These are phyloP conservation scores for Microtus pennsylvanicus DNA, from an alignment of 2,113 vertebrate species.

Conservation along the genomic window DNA sequence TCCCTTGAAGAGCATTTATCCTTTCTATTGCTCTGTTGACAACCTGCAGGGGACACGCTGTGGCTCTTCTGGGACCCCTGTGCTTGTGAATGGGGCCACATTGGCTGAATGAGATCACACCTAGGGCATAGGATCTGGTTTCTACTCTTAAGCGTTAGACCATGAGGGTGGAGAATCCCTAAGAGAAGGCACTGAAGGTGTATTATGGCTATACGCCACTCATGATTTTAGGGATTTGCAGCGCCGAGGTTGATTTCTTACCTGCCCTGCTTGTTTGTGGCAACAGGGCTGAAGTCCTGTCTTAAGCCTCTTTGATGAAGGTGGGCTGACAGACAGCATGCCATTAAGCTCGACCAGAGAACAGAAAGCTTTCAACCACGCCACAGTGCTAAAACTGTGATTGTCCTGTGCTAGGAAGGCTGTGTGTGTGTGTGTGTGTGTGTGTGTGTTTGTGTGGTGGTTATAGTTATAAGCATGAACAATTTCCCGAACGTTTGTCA, in stretches of 20 bases:
- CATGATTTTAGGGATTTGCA: neutral
- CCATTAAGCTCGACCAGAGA: too few relatives aligned
- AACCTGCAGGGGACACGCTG: neutral
- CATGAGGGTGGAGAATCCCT: neutral
- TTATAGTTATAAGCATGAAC: neutral
- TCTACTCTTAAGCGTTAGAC: neutral
- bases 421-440: neutral
- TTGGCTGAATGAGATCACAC: neutral
- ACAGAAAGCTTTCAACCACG: neutral
- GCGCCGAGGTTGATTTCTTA: neutral
- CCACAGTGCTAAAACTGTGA: neutral
- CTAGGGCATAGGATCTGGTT: neutral
- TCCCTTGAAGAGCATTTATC: neutral
- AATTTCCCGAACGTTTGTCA: neutral
- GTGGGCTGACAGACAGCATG: neutral
- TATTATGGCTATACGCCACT: rapidly evolving
- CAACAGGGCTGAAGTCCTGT: neutral
- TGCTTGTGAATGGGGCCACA: neutral
- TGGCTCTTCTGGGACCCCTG: neutral
- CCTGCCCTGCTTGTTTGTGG: neutral
- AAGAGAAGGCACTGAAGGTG: neutral
- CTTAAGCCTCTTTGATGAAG: neutral
- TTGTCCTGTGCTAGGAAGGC: neutral
- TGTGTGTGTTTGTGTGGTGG: neutral
- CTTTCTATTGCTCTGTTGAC: neutral